Percentiles rank a stretch among this genome's conserved stretches.
phyloP scores from a whole-genome alignment of 2,888 invertebrate species.

The Drosophila nigricruria region DNA sequence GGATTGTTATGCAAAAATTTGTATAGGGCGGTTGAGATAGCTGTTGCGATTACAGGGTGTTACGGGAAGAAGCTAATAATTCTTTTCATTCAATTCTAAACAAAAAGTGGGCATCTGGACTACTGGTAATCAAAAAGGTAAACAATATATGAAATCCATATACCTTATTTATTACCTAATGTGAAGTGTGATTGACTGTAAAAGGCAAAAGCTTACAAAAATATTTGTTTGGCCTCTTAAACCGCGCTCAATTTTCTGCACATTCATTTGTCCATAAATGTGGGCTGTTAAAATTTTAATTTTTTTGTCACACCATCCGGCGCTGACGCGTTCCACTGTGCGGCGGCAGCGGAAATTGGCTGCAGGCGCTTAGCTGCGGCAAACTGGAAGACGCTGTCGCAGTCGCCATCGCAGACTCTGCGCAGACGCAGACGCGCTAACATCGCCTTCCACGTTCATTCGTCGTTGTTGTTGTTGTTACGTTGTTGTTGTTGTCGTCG shows the following conservation, averaged over 20 bases:
- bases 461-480: constrained; percentile 32
- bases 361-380: constrained; percentile 51
- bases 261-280: constrained; percentile 10
- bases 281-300: constrained; percentile 3
- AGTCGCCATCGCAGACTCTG: constrained; percentile 53
- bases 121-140: too few species aligned
- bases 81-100: not conserved
- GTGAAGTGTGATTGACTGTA: not conserved
- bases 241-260: constrained; percentile 7
- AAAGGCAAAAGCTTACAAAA: not conserved
- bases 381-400: constrained; percentile 46
- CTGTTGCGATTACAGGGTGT: not conserved
- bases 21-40: not conserved
- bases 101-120: not conserved
- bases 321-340: constrained; percentile 42
- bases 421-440: constrained; percentile 80
- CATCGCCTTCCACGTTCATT: constrained; percentile 64
- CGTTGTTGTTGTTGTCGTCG: constrained; percentile 49
- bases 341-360: constrained; percentile 69
- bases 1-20: not conserved
- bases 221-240: constrained; percentile 1
- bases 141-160: not conserved
- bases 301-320: constrained; percentile 11
- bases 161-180: too few species aligned
- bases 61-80: not conserved